phyloP scores from a whole-genome alignment of 2,113 vertebrate genomes.

The Orycteropus afer region DNA sequence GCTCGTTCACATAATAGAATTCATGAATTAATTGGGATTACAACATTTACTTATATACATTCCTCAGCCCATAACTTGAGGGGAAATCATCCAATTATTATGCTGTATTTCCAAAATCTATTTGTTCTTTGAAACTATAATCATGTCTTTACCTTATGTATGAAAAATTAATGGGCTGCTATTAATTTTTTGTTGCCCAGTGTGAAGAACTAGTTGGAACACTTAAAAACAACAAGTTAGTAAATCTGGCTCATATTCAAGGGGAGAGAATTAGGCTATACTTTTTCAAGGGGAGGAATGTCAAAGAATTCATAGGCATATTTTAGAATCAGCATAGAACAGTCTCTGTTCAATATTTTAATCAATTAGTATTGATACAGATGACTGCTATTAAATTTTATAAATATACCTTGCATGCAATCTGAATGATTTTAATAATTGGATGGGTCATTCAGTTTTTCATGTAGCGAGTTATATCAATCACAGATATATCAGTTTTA shows the following conservation, averaged over 20 bases:
- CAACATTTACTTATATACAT: neutral
- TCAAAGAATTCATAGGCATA: neutral
- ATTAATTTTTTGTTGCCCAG: conserved; percentile 34
- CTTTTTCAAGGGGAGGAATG: neutral
- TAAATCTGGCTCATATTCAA: neutral
- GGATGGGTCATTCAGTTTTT: neutral
- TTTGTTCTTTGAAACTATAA: neutral
- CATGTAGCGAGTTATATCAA: neutral
- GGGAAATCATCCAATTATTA: neutral
- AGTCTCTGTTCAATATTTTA: neutral
- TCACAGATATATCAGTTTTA: neutral
- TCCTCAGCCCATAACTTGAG: neutral
- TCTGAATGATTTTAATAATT: neutral
- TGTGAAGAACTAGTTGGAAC: neutral
- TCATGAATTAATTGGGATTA: neutral
- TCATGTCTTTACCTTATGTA: neutral
- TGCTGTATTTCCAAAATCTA: neutral
- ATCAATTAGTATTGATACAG: neutral
- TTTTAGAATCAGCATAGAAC: neutral
- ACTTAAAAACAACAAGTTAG: neutral
- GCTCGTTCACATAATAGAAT: neutral
- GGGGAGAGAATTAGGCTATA: neutral
- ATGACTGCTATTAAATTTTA: neutral
- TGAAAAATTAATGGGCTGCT: conserved; percentile 31
- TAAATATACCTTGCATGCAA: neutral